Conservation (phyloP, 23 tunicate species). For the Botrylloides violaceus region DNA sequence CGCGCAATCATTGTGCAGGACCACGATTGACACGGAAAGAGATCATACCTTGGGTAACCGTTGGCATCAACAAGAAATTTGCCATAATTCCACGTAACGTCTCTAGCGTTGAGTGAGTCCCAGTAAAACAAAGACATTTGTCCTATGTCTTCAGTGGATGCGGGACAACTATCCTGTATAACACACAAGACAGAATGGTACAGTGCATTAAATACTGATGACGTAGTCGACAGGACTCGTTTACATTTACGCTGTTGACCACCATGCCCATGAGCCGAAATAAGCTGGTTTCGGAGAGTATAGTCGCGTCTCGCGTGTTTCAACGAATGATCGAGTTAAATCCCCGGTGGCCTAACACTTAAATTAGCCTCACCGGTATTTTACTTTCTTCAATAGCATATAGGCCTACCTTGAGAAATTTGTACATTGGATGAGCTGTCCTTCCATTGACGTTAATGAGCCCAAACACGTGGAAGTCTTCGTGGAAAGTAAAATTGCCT, state of each 20-base stretch:
- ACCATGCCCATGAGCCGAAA: too few species aligned
- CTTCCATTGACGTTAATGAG: conserved; percentile 37
- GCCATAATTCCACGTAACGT: conserved; percentile 54
- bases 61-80: conserved; percentile 34
- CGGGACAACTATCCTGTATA: conserved; percentile 34
- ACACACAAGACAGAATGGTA: too few species aligned
- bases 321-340: too few species aligned
- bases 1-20: background rate
- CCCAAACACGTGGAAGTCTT: conserved; percentile 24
- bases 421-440: conserved; percentile 20
- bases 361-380: too few species aligned
- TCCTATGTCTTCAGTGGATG: conserved; percentile 25
- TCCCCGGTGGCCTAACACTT: too few species aligned
- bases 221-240: too few species aligned
- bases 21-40: background rate
- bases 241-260: too few species aligned
- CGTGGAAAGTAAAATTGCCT: conserved; percentile 18
- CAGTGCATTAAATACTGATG: too few species aligned
- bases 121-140: background rate
- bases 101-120: conserved; percentile 17
- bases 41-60: conserved; percentile 29
- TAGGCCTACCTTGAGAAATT: conserved; percentile 30
- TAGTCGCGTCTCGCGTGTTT: too few species aligned
- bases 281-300: too few species aligned
- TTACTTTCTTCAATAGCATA: too few species aligned